Evolutionary conservation across 2,888 invertebrate species (phyloP).

Genomic region (Cheilosia vulpina): DNA sequence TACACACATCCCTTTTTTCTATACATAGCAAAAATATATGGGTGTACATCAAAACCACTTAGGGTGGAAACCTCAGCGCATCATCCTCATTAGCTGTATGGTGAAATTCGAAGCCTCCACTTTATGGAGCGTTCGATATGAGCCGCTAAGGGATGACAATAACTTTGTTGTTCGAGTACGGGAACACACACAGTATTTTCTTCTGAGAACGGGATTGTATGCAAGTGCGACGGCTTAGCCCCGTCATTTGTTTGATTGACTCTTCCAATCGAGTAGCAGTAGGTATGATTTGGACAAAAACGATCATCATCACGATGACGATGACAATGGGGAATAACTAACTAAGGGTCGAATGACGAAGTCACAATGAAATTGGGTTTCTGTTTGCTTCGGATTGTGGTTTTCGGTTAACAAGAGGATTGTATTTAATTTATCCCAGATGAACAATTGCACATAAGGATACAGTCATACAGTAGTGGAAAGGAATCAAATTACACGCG

Average conservation of each 20-base stretch:
- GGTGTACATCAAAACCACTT: slow-evolving; percentile 63
- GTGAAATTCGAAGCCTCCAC: slow-evolving; percentile 46
- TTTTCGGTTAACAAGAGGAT: slow-evolving; percentile 21
- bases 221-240: slow-evolving; percentile 29
- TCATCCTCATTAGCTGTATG: slow-evolving; percentile 29
- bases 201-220: slow-evolving; percentile 14
- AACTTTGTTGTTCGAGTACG: slow-evolving; percentile 12
- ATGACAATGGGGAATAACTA: slow-evolving; percentile 31
- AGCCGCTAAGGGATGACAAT: slow-evolving; percentile 22
- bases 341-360: slow-evolving; percentile 8
- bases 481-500: background rate
- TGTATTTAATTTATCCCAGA: slow-evolving; percentile 34
- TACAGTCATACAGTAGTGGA: no score
- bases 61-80: slow-evolving; percentile 51
- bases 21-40: background rate
- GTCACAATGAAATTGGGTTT: slow-evolving; percentile 48
- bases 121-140: slow-evolving; percentile 24
- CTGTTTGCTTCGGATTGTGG: slow-evolving; percentile 7
- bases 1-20: background rate
- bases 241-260: slow-evolving; percentile 28
- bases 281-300: slow-evolving; percentile 15
- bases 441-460: background rate
- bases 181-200: slow-evolving; percentile 17
- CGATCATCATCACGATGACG: slow-evolving; percentile 4
- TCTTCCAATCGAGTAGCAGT: background rate